Evolutionary conservation across 2,797 vertebrate species (phyloP).

Genomic region (Amazonetta brasiliensis): DNA sequence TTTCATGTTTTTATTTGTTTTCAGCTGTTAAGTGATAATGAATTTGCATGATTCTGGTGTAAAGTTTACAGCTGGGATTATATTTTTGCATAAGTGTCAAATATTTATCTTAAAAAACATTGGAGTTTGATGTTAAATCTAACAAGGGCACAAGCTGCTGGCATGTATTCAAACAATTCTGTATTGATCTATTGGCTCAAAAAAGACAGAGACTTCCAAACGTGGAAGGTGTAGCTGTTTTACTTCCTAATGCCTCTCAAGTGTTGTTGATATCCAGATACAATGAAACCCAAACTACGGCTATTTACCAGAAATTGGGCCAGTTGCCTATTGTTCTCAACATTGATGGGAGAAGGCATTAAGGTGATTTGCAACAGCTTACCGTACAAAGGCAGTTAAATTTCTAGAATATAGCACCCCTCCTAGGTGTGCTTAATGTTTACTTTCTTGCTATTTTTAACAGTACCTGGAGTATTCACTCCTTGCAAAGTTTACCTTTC

Average conservation of each 20-base stretch:
- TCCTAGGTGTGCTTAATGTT: not conserved
- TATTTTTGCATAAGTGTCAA: not conserved
- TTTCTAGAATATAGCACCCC: not conserved
- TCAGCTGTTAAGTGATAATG: not conserved
- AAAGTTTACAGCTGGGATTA: not conserved
- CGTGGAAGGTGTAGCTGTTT: not conserved
- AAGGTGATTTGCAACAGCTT: not conserved
- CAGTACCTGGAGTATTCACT: not conserved
- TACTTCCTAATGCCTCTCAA: not conserved
- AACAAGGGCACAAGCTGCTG: not conserved
- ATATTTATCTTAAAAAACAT: not conserved
- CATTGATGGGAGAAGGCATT: not conserved
- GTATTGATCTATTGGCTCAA: not conserved
- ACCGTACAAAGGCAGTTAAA: not conserved
- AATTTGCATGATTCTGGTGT: not conserved
- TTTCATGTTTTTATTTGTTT: not conserved
- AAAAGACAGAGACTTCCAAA: not conserved
- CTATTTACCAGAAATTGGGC: not conserved
- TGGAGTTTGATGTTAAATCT: not conserved
- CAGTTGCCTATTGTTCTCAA: not conserved
- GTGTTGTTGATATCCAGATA: not conserved
- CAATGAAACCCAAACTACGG: not conserved
- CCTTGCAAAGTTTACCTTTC: not conserved
- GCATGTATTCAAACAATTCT: not conserved
- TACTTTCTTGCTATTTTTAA: not conserved